A percentile compares a stretch with the other conserved stretches of the same genome.
These are phyloP conservation scores for Orestias chungarensis DNA, from an alignment of 2,797 vertebrate species.

Conservation along the genomic window DNA sequence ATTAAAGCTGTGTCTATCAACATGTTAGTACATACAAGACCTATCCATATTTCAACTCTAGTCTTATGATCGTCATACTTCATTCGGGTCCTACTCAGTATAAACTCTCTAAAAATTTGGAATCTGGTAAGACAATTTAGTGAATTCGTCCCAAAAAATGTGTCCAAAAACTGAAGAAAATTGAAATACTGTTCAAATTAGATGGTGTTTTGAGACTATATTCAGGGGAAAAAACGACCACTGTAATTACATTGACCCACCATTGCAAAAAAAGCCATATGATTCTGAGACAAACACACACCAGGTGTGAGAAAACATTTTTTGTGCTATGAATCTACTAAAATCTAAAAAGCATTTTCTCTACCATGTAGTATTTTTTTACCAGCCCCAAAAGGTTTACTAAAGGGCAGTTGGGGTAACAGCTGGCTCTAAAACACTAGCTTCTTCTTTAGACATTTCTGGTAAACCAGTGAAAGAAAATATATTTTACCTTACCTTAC, in stretches of 20 bases:
- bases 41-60: background rate
- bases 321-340: background rate
- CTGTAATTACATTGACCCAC: background rate
- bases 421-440: background rate
- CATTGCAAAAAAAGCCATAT: background rate
- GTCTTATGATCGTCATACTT: background rate
- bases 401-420: too few species aligned
- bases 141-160: background rate
- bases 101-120: background rate
- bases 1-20: conserved; percentile 11
- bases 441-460: background rate
- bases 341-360: background rate
- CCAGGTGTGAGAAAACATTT: background rate
- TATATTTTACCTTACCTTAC: background rate
- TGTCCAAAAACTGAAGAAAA: background rate
- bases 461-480: background rate
- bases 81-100: background rate
- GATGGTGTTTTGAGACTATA: background rate
- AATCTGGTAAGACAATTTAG: background rate
- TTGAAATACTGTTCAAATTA: background rate
- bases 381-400: background rate
- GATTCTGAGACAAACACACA: background rate
- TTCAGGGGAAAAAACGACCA: background rate
- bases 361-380: background rate
- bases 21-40: conserved; percentile 1